Conservation (phyloP, 2,797 vertebrate genomes). For the Phrynocephalus forsythii region DNA sequence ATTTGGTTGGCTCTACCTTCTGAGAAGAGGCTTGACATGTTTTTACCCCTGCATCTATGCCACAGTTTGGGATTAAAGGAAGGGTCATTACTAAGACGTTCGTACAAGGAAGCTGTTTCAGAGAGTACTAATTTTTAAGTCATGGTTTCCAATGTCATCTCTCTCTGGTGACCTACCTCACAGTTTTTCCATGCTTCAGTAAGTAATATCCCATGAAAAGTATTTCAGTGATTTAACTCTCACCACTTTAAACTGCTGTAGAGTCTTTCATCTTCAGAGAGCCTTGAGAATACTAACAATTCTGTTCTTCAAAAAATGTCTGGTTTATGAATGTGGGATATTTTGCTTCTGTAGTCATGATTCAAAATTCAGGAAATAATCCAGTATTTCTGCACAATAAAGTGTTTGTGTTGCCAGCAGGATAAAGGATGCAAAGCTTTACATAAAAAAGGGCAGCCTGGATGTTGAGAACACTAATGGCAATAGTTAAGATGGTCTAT, state of each 20-base stretch:
- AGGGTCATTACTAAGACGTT: background rate
- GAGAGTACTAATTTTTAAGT: background rate
- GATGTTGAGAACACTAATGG: no score
- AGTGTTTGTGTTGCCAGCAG: no score
- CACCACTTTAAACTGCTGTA: conserved; percentile 64
- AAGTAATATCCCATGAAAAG: conserved; percentile 2
- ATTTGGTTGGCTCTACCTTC: background rate
- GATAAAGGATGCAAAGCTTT: no score
- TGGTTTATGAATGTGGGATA: no score
- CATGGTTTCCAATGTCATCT: background rate
- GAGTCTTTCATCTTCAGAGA: conserved; percentile 67
- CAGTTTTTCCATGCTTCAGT: background rate
- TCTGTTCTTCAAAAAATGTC: no score
- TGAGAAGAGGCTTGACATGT: background rate
- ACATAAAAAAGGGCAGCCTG: no score
- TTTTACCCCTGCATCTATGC: background rate
- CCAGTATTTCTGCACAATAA: no score
- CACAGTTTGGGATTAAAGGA: background rate
- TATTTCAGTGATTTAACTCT: conserved; percentile 56
- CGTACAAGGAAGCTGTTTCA: background rate
- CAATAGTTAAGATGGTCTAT: no score
- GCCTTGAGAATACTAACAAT: conserved; percentile 60
- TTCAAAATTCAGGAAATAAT: no score
- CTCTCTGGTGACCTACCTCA: background rate
- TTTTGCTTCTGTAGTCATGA: no score